Base-by-base conservation (phyloP, 2,113 vertebrate species). In the Syrmaticus mikado region DNA sequence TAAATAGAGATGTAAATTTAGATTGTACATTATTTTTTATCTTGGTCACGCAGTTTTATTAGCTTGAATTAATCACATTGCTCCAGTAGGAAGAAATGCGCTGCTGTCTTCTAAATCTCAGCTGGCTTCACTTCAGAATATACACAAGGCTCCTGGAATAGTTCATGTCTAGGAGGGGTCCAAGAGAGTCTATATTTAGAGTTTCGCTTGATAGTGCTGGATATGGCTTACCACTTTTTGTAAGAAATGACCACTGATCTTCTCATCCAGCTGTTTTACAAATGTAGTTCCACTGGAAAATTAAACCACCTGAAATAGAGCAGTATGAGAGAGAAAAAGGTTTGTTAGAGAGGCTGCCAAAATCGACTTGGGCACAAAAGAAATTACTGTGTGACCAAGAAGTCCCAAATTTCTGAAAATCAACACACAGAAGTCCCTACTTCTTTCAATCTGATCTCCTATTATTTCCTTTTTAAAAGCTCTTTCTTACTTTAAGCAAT, bases 161-260 rank as follows among this genome's bases (percentile, higher is more conserved):
- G 34, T 11, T 70, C 2, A 1, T 13, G 41, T 34, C 27, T 21
- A 40, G 27, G 34, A 19, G 2, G 7, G 8, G 15, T 85, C 16
- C 16, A 27, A 64, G 41, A 30, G 25, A 64, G 62, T 40, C 6
- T 30, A 45, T 57, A 58, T 11, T n/a, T 13, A 71, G 46, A 4
- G 11, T 58, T 65, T 46, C 7, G 22, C 1, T 75, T 52, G 11
- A 2, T 45, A 30, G 0, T 1, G 1, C 20, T 65, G 28, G 38
- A 50, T 15, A 70, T 0, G 0, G 28, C 41, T 93, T 36, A 65
- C 11, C 16, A 20, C 40, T 65, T 55, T 79, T 48, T 36, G 17
- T 43, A 41, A 52, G 75, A 80, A 71, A 75, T 1, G 6, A 22
- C 9, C 27, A 14, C 11, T 71, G 28, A n/a, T 71, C 22, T 58